Evolutionary conservation across 2,797 vertebrate genomes (phyloP), one percentile per base, ranked within the genome.

Genomic region (Pogonophryne albipinna): DNA sequence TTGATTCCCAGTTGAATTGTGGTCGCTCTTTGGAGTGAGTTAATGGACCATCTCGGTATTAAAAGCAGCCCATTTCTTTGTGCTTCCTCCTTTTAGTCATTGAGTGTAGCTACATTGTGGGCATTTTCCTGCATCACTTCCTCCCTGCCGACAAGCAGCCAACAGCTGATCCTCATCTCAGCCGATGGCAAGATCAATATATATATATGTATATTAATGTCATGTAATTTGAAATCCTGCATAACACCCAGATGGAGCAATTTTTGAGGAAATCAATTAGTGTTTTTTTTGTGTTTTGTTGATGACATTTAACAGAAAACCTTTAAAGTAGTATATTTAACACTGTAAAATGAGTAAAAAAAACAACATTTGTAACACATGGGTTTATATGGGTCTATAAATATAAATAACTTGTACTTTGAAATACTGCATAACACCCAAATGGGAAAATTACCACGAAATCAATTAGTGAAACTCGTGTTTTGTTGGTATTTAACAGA

Each of bases 81-180:
- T 94, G 92, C 91, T 92, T 93, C 91, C 93, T 88, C 89, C 85
- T 91, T 92, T 89, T 87, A 90, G 87, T 94, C 93, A 92, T 83
- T 87, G 92, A 93, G 83, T 90, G 90, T 0, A 83, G 90, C 87
- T 91, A 92, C 93, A 90, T 92, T 91, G 91, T 90, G 90, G 91
- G 82, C 90, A 92, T 91, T 90, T 92, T 89, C 89, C 91, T 90
- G 91, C 95, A 93, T 96, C 94, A 94, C 94, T 94, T 96, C 94
- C 94, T 93, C 88, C 82, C 91, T 80, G 81, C 75, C 66, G 59
- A 60, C 80, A 12, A 72, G 77, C 76, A 59, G 42, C 78, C 82
- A 89, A 91, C 91, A 94, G 91, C 93, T 92, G 93, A 94, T 93
- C 89, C 11, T 56, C 84, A 66, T 52, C 84, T 70, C 52, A 19